Evolutionary conservation across 2,888 invertebrate genomes (phyloP), one percentile per base, ranked within the genome.

Genomic region (Eremobia ochroleuca): DNA sequence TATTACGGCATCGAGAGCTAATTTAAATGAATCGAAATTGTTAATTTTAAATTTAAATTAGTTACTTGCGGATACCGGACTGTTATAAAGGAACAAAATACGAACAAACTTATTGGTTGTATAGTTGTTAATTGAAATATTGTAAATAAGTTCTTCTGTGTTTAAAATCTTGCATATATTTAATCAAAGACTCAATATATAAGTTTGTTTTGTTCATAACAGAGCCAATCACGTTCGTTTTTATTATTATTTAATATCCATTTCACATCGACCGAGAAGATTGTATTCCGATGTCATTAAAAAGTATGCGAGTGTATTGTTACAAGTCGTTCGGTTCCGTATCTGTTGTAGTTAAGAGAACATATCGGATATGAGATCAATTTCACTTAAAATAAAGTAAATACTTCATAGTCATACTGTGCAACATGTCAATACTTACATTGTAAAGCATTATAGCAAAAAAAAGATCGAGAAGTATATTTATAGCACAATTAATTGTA

Each of bases 181-280:
- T 86, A 89, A 91, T 90, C 85, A 75, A 78, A 88, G 61, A 65
- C 77, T 77, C 73, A 85, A 66, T 69, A 69, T 52, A 71, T 59
- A 85, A 74, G 79, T 88, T 70, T 61, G 76, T 86, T 88, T 87
- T 83, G 70, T 85, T 89, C 65, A 37, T 68, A 70, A 87, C 88
- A 91, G 90, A 94, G 88, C 88, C 93, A 93, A 95, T 94, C 92
- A 91, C 87, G 86, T 85, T 91, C 88, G 64, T 78, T 91, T 92
- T 93, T 93, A 90, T 92, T 88, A 85, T 91, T 91, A 90, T 90
- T 91, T 87, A 92, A 92, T 92, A 89, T 88, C 85, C 89, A 90
- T 92, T 93, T 91, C 91, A 91, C 88, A 91, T 87, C 85, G 83
- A 76, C 88, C 86, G 87, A 80, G 90, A 87, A 91, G 91, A 93